Base-by-base conservation (phyloP, 2,888 invertebrate species). In the Dynastes maya region DNA sequence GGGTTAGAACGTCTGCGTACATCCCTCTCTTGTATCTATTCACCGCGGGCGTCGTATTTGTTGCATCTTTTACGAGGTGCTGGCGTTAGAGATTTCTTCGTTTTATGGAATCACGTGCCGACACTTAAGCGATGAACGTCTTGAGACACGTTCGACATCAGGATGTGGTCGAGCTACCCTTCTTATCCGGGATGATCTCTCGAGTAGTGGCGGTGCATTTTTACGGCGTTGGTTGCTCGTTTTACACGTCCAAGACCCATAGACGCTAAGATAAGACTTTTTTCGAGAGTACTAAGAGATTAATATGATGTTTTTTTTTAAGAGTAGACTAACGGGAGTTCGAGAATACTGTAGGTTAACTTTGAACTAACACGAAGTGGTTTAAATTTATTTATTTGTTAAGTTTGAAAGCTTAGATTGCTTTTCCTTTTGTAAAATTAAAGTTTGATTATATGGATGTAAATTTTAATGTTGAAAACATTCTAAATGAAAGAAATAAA, bases 1-100 rank as follows among this genome's bases (percentile, higher is more conserved):
- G 40, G 9, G 40, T 37, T 37, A 37, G 22, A 11, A 67, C 22
- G 65, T 22, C 65, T 45, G 45, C 4, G 40, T 45, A 55, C 71
- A 58, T 37, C 71, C 71, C 58, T 49, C 5, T 55, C 16, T 4
- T 32, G n/a, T 55, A 37, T 55, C 16, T 22, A 2, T 4, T 5
- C 32, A 16, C 55, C 32, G 40, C 16, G 13, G 27, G 40, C 65
- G 27, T 22, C 76, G 71, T 78, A 80, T 81, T 81, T 78, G 79
- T 78, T 81, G 80, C 77, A 76, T 79, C 80, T 72, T 80, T 81
- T 81, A 80, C 80, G 78, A 80, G 80, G 80, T 80, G 80, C 72
- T 67, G 77, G 79, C 63, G 37, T 55, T 58, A 58, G 55, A 71
- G 55, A 22, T 58, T 71, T 58, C 55, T 40, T 53, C 55, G 55